Evolutionary conservation across 2,113 vertebrate species (phyloP).

Genomic region (Tragelaphus strepsiceros): DNA sequence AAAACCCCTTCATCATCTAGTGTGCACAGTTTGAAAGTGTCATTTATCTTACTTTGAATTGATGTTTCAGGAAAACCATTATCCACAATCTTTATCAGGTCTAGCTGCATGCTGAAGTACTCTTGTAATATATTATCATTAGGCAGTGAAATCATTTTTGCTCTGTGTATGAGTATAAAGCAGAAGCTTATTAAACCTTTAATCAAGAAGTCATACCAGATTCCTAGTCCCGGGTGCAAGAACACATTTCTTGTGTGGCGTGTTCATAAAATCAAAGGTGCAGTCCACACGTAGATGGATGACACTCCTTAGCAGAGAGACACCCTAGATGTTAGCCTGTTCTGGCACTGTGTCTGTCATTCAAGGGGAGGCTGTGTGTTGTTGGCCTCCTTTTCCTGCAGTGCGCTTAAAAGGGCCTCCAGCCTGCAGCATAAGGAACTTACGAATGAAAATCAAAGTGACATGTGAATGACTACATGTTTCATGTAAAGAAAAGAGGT

Average conservation of each 20-base stretch:
- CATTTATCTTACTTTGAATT: background rate
- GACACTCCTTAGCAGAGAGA: background rate
- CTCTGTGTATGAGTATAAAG: background rate
- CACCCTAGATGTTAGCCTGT: background rate
- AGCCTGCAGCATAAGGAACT: background rate
- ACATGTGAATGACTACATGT: background rate
- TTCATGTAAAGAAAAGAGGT: background rate
- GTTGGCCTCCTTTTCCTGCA: background rate
- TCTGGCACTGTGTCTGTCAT: background rate
- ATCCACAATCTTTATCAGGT: background rate
- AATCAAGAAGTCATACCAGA: background rate
- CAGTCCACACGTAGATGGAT: too few species aligned
- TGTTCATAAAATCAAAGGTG: background rate
- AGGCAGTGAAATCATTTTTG: background rate
- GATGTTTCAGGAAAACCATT: background rate
- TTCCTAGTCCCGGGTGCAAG: background rate
- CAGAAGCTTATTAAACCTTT: background rate
- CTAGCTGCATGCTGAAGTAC: background rate
- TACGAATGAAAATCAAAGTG: background rate
- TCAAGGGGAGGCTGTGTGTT: background rate
- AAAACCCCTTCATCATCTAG: background rate
- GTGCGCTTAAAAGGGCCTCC: background rate
- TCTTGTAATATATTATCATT: background rate
- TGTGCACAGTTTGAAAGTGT: background rate
- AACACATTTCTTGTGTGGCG: background rate